Evolutionary conservation across 2,113 vertebrate species (phyloP).

Genomic region (Daboia siamensis): DNA sequence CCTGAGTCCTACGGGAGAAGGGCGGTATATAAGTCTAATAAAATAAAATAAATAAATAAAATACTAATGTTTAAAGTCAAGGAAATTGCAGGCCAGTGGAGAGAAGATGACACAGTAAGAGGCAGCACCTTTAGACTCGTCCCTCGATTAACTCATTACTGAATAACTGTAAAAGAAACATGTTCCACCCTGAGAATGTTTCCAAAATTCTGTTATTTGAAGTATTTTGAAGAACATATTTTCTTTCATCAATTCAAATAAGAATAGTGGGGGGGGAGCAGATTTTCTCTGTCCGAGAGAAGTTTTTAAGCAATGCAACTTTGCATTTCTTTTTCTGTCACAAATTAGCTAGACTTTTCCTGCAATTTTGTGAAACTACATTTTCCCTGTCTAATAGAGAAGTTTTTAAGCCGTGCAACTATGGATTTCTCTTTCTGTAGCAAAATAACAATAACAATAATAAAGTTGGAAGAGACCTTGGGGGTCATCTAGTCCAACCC

Average conservation of each 20-base stretch:
- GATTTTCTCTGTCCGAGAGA: background rate
- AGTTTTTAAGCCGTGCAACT: background rate
- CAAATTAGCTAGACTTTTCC: background rate
- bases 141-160: background rate
- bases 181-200: background rate
- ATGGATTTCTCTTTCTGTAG: background rate
- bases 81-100: background rate
- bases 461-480: too few species aligned
- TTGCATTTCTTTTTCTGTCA: background rate
- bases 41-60: too few species aligned
- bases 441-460: background rate
- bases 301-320: background rate
- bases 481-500: too few species aligned
- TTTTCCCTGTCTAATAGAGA: background rate
- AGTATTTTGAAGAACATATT: background rate
- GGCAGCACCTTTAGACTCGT: background rate
- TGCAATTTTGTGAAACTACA: background rate
- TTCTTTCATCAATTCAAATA: background rate
- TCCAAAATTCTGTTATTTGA: background rate
- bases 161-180: background rate
- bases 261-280: background rate
- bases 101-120: background rate
- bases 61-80: background rate
- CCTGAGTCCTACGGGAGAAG: too few species aligned
- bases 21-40: too few species aligned